Conservation (phyloP, 1,140 invertebrate genomes). For the Dendroctonus ponderosae region DNA sequence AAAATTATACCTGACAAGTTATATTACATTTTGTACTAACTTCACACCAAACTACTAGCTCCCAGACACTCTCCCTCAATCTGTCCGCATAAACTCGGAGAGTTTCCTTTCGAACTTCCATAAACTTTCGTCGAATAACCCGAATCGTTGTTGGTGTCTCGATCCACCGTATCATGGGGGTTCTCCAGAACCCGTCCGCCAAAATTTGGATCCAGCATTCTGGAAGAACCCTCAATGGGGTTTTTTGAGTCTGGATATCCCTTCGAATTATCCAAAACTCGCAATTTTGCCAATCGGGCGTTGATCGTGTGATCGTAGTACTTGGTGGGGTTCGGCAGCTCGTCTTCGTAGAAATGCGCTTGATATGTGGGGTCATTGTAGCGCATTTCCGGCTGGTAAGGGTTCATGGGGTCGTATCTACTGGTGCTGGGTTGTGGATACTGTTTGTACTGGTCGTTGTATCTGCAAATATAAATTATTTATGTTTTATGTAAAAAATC, state of each 20-base stretch:
- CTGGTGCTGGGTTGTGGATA: slow-evolving; percentile 25
- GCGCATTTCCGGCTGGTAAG: slow-evolving; percentile 34
- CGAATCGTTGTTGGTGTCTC: slow-evolving; percentile 73
- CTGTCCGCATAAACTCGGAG: slow-evolving; percentile 69
- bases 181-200: slow-evolving; percentile 31
- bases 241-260: slow-evolving; percentile 34
- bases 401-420: slow-evolving; percentile 26
- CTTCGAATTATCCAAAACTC: slow-evolving; percentile 44
- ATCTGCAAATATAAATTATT: slow-evolving; percentile 12
- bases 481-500: neutral
- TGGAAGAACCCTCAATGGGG: slow-evolving; percentile 35
- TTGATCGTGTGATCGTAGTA: slow-evolving; percentile 40
- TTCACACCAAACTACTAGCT: slow-evolving; percentile 47
- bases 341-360: slow-evolving; percentile 35
- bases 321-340: slow-evolving; percentile 18
- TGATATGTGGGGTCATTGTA: slow-evolving; percentile 36
- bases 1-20: too few species aligned
- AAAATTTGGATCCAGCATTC: slow-evolving; percentile 39
- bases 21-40: slow-evolving; percentile 5
- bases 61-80: slow-evolving; percentile 45
- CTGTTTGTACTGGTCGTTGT: slow-evolving; percentile 21
- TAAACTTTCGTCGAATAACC: slow-evolving; percentile 76
- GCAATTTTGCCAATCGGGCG: slow-evolving; percentile 43
- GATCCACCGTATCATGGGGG: slow-evolving; percentile 51
- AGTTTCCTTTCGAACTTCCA: slow-evolving; percentile 73